Percentiles rank a stretch among this genome's conserved stretches.
phyloP scores from a whole-genome alignment of 2,113 vertebrate species.

The Solea solea region DNA sequence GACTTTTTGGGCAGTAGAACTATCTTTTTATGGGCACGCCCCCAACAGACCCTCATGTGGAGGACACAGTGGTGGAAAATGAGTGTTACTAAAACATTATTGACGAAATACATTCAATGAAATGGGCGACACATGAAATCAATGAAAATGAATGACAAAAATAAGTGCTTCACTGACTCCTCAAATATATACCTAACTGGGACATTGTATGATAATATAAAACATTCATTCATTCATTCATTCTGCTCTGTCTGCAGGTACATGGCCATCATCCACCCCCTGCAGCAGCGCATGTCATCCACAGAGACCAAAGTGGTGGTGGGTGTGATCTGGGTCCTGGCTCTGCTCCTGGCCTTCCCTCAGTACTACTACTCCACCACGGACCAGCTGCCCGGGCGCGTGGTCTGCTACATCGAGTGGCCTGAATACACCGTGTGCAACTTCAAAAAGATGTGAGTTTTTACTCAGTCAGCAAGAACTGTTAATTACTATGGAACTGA shows the following conservation, averaged over 20 bases:
- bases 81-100: too few species aligned
- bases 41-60: too few species aligned
- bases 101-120: too few species aligned
- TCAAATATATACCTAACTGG: too few species aligned
- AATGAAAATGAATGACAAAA: too few species aligned
- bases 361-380: slow-evolving; percentile 92
- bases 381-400: slow-evolving; percentile 75
- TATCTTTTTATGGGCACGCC: too few species aligned
- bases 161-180: too few species aligned
- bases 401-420: slow-evolving; percentile 93
- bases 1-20: too few species aligned
- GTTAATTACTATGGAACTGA: slow-evolving; percentile 38
- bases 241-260: slow-evolving; percentile 81
- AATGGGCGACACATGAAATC: too few species aligned
- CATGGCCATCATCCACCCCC: slow-evolving; percentile 96
- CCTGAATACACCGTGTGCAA: slow-evolving; percentile 80
- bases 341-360: slow-evolving; percentile 91
- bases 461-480: background rate
- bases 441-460: slow-evolving; percentile 90
- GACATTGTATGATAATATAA: too few species aligned
- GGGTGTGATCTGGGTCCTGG: slow-evolving; percentile 91
- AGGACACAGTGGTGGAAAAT: too few species aligned
- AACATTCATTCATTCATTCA: too few species aligned
- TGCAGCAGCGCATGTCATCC: slow-evolving; percentile 92
- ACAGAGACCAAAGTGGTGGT: slow-evolving; percentile 92